These are phyloP conservation scores for Emydoidea blandingii DNA, from an alignment of 2,797 vertebrate genomes.

Conservation along the genomic window DNA sequence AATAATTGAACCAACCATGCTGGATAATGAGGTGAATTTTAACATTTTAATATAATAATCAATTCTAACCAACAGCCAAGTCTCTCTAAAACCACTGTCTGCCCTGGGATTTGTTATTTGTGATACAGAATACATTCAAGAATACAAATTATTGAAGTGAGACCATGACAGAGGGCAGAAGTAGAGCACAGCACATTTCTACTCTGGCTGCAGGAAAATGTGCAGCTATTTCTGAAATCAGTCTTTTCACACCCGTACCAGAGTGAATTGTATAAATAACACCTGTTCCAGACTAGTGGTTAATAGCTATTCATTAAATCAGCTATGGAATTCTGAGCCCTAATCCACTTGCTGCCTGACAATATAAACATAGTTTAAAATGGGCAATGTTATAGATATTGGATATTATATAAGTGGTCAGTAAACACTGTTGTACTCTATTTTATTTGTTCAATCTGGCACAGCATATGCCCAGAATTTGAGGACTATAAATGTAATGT, in stretches of 20 bases:
- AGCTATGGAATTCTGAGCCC: neutral
- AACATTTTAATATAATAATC: conserved; percentile 71
- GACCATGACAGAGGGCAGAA: neutral
- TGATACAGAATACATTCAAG: conserved; percentile 19
- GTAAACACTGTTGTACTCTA: neutral
- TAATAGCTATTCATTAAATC: neutral
- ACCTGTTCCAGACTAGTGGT: neutral
- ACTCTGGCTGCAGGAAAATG: conserved; percentile 11
- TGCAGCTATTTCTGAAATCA: conserved; percentile 2
- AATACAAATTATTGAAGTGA: conserved; percentile 48
- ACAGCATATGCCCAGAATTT: neutral
- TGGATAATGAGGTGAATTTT: conserved; percentile 69
- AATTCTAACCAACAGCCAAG: conserved; percentile 49
- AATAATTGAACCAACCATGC: conserved; percentile 67
- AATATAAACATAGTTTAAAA: neutral
- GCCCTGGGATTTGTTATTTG: conserved; percentile 43
- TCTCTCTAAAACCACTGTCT: conserved; percentile 25
- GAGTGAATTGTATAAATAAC: neutral
- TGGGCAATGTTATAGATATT: neutral
- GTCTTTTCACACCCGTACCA: neutral
- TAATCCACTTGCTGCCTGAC: neutral
- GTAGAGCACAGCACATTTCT: neutral
- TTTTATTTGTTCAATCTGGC: neutral
- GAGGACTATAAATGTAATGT: neutral
- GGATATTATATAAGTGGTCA: neutral